Base-by-base conservation (phyloP, 2,113 vertebrate species). In the Noturus placidus region DNA sequence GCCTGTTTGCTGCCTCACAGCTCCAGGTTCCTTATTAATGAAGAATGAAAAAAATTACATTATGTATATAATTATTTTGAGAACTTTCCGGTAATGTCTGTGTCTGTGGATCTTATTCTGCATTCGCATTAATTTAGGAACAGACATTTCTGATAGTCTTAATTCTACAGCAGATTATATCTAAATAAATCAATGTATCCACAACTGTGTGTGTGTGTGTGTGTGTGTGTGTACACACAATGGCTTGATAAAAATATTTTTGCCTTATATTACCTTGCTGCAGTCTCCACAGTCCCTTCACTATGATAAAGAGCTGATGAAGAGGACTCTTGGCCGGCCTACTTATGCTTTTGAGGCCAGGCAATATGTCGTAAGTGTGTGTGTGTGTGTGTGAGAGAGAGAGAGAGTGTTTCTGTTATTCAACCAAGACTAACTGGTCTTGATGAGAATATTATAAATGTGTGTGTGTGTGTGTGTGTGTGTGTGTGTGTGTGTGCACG, bases 261-360 rank as follows among this genome's bases (percentile, higher is more conserved):
- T 46, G 42, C 42, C 42, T 46, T 46, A 46, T 46, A 46, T 46
- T 46, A 46, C 94, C 97, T 95, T 97, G 94, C 95, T 96, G 94
- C 97, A 97, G 96, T 93, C 94, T 88, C 95, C 97, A 90, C 97
- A 95, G 92, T 96, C 97, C 95, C 94, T 97, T 94, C 95, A 94
- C 96, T 96, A 95, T 96, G 96, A 98, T 96, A 98, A 96, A 98
- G 97, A 99, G 93, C 95, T 98, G 92, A 96, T 97, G 97, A 99
- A 99, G 97, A 98, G 97, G 97, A 98, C 97, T 86, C 94, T 98
- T 96, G 98, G 98, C 93, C 97, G 94, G 91, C 97, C 97, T 94
- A 99, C 98, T 85, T 97, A 96, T 96, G 97, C 98, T 93, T 89
- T 97, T 94, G 97, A 99, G 96, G 98, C 98, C 95, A 98, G 97